Conservation (phyloP, 2,888 invertebrate genomes). For the Dicyrtomina minuta region DNA sequence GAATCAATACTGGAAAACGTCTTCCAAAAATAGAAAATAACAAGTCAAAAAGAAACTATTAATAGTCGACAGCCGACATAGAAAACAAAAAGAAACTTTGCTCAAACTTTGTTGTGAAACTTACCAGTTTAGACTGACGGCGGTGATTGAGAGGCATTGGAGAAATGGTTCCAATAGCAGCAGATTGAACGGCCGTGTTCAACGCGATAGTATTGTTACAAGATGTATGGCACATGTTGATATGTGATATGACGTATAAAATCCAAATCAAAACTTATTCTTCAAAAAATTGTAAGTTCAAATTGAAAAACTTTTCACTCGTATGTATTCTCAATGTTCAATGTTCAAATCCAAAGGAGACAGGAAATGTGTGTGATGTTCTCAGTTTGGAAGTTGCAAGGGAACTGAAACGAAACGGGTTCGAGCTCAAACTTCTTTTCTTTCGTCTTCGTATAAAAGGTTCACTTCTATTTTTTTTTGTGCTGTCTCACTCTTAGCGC, state of each 20-base stretch:
- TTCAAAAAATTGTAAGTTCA: too few relatives aligned
- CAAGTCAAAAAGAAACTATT: too few relatives aligned
- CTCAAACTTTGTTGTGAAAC: too few relatives aligned
- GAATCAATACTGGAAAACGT: too few relatives aligned
- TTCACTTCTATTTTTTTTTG: background rate
- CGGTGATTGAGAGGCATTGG: conserved; percentile 2
- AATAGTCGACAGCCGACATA: too few relatives aligned
- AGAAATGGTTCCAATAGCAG: background rate
- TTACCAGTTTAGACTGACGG: conserved; percentile 45
- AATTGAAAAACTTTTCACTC: too few relatives aligned
- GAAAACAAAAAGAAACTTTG: too few relatives aligned
- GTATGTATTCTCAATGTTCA: too few relatives aligned
- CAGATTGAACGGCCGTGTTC: background rate
- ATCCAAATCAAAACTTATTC: too few relatives aligned
- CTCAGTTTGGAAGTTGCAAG: background rate
- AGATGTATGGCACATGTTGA: conserved; percentile 15
- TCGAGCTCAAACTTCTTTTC: background rate
- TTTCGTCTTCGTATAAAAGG: background rate
- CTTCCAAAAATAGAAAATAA: too few relatives aligned
- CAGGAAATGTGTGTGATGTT: background rate
- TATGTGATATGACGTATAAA: background rate
- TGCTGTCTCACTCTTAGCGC: too few relatives aligned
- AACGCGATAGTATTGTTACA: background rate
- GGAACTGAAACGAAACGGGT: conserved; percentile 3
- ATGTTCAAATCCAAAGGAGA: too few relatives aligned